These are phyloP conservation scores for Delphinapterus leucas DNA, from an alignment of 2,113 vertebrate genomes.

Conservation along the genomic window DNA sequence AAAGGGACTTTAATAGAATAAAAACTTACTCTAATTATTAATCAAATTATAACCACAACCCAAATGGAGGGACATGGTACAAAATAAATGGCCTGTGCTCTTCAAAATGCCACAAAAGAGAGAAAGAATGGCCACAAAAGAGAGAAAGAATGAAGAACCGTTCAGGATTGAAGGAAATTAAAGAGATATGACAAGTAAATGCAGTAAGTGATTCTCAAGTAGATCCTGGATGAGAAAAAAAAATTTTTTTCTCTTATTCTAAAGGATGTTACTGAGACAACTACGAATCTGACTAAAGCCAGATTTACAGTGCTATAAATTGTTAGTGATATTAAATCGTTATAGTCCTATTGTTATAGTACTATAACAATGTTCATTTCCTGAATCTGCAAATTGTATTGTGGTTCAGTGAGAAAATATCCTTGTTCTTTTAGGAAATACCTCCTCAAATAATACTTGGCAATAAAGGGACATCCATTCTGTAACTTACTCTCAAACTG, in stretches of 20 bases:
- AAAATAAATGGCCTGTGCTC: background rate
- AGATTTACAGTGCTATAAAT: background rate
- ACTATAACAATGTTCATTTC: background rate
- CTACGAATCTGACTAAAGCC: background rate
- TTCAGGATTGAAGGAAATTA: background rate
- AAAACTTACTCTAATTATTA: background rate
- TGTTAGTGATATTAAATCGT: too few relatives aligned
- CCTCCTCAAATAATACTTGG: slow-evolving; percentile 9
- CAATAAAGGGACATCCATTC: background rate
- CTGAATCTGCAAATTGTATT: background rate
- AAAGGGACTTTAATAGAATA: background rate
- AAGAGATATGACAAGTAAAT: background rate
- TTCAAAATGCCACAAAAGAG: background rate
- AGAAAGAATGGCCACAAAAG: background rate
- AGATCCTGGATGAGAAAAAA: background rate
- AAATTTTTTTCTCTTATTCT: background rate
- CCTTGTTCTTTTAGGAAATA: background rate
- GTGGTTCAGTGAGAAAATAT: background rate
- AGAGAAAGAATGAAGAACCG: background rate
- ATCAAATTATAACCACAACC: background rate
- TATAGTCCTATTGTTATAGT: background rate
- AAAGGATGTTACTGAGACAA: background rate
- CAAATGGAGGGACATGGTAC: background rate
- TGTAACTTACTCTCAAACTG: background rate
- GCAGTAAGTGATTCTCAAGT: background rate